Conservation (phyloP, 2,113 vertebrate genomes). For the Sorex araneus region DNA sequence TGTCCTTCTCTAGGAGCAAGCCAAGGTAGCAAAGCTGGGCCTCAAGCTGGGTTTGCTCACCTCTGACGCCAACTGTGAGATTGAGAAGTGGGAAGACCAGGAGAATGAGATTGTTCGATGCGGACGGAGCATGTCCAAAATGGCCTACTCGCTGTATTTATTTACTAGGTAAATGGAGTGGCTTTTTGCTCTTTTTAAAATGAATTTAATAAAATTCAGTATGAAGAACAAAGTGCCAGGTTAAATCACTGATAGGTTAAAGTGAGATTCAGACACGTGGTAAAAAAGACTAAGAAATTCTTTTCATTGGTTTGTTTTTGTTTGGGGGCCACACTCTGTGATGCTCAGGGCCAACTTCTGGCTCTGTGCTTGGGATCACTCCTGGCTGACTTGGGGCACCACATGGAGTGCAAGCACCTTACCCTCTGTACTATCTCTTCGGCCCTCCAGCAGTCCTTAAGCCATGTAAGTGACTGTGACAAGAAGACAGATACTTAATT, state of each 20-base stretch:
- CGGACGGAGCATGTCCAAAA: conserved; percentile 95
- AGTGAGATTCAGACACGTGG: neutral
- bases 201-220: conserved; percentile 13
- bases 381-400: too few species aligned
- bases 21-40: conserved; percentile 94
- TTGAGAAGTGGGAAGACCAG: conserved; percentile 97
- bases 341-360: too few species aligned
- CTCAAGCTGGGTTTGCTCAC: conserved; percentile 96
- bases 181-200: neutral
- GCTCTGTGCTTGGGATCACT: too few species aligned
- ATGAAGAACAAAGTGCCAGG: conserved; percentile 45
- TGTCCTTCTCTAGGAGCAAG: conserved; percentile 93
- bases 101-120: conserved; percentile 94
- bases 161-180: conserved; percentile 95
- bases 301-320: too few species aligned
- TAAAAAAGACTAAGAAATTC: neutral
- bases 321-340: too few species aligned
- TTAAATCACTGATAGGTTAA: conserved; percentile 26
- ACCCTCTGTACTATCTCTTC: too few species aligned
- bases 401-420: too few species aligned
- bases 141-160: conserved; percentile 97
- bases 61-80: conserved; percentile 94
- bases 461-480: conserved; percentile 20
- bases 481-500: conserved; percentile 35
- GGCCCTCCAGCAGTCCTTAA: neutral